Percentiles rank a stretch among this genome's conserved stretches.
Evolutionary conservation across 2,113 vertebrate genomes (phyloP).

Genomic region (Dasyurus viverrinus): DNA sequence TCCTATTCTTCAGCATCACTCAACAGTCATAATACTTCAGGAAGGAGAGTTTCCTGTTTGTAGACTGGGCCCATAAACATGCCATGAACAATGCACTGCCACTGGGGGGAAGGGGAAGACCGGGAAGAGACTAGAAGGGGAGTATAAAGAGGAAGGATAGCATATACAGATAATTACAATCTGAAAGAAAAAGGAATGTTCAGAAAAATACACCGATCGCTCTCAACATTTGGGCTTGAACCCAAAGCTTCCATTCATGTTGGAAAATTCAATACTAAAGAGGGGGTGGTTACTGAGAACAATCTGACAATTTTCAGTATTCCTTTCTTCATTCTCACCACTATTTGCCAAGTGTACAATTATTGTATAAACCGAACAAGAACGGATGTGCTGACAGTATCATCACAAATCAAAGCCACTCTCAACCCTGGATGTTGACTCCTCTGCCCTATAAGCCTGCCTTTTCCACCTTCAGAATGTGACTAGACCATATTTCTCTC

Average conservation of each 20-base stretch:
- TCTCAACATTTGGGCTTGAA: conserved; percentile 72
- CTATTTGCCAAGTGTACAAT: conserved; percentile 66
- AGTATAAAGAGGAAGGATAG: conserved; percentile 52
- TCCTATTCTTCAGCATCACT: conserved; percentile 76
- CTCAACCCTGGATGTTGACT: conserved; percentile 56
- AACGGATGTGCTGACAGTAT: conserved; percentile 64
- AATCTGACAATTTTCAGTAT: conserved; percentile 51
- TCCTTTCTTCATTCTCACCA: conserved; percentile 51
- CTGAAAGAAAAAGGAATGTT: conserved; percentile 74
- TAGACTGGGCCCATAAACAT: conserved; percentile 83
- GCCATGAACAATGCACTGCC: conserved; percentile 80
- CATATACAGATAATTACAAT: conserved; percentile 38
- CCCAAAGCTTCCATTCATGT: conserved; percentile 58
- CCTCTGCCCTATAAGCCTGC: conserved; percentile 18
- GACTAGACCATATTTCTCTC: conserved; percentile 54
- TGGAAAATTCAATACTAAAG: conserved; percentile 56
- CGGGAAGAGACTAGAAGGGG: conserved; percentile 51
- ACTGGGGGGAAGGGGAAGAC: conserved; percentile 67
- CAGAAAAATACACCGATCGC: conserved; percentile 60
- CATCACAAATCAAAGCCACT: conserved; percentile 61
- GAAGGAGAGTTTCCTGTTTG: conserved; percentile 86
- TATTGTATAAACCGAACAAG: conserved; percentile 63
- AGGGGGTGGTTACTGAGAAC: conserved; percentile 69
- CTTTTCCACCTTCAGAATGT: conserved; percentile 70
- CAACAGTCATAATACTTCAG: conserved; percentile 82